Base-by-base conservation (phyloP, 1,140 invertebrate genomes). In the Drosophila hydei region DNA sequence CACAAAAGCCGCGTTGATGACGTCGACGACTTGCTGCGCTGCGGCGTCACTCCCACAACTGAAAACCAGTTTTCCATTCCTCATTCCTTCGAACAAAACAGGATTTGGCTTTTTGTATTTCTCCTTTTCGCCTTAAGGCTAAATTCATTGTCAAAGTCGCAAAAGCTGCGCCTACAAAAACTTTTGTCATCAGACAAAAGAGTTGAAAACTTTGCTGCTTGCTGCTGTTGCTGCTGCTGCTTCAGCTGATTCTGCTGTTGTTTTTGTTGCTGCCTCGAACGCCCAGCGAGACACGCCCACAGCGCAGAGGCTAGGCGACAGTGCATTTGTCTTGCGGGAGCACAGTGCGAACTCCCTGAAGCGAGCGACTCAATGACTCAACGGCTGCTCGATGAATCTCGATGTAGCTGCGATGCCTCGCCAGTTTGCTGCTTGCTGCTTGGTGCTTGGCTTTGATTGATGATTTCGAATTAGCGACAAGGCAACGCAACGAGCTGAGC, bases 81-180 rank as follows among this genome's bases (percentile, higher is more conserved):
- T 50, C 73, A 75, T 85, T 85, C 77, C 81, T 50, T 61, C 21
- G 42, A 52, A 85, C 47, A 72, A 87, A 87, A 87, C 81, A 88
- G 81, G 83, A 81, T 85, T 88, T 64, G 47, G 60, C 38, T 58
- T 21, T 19, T 59, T 25, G 27, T 33, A 50, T 72, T 75, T 70
- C 67, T 61, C 63, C 77, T 55, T 42, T 73, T 69, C 43, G 81
- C 78, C 83, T 87, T 88, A 83, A 83, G 75, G 83, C 78, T 45
- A 79, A 88, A 84, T 88, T 88, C 83, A 88, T 88, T 88, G 83
- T 89, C 83, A 88, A 88, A 88, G 83, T 88, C 83, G 30, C 33
- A 55, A 48, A 56, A 45, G 55, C 75, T 50, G 74, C 70, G 79
- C 79, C 79, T 83, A 83, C 79, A 85, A 84, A 67, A 85, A 85